phyloP scores from a whole-genome alignment of 2,113 vertebrate species.

The rabbit (Oryctolagus cuniculus) region mOryCun1.1 NC_091434.1:72522501-72523000 shows the following conservation, averaged over 20 bases:
- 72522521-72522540: too few species aligned
- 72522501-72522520: too few species aligned
- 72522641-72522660: background rate
- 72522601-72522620: background rate
- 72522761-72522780: background rate
- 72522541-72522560: too few species aligned
- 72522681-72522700: background rate
- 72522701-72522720: background rate
- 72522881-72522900: background rate
- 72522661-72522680: background rate
- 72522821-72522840: background rate
- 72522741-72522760: background rate
- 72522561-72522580: too few species aligned
- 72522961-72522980: background rate
- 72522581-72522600: background rate
- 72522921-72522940: background rate
- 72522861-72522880: background rate
- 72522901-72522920: slow-evolving; percentile 21
- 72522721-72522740: background rate
- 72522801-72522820: background rate
- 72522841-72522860: background rate
- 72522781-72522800: background rate
- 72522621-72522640: background rate
- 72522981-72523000: background rate
- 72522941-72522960: background rate